Conservation (phyloP, 2,888 invertebrate species). For the Zootermopsis nevadensis region DNA sequence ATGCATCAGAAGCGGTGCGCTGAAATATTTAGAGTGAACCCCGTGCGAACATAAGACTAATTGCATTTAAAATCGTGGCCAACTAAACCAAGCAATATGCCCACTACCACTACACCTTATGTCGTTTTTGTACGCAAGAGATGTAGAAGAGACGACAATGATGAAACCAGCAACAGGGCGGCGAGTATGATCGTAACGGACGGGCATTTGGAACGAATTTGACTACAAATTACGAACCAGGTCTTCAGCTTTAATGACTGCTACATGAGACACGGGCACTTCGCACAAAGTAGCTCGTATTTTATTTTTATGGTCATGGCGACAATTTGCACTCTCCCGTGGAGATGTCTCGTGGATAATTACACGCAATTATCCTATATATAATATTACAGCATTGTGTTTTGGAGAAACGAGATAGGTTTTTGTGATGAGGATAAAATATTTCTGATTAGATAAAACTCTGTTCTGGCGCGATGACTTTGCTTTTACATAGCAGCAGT, state of each 20-base stretch:
- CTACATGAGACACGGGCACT: background rate
- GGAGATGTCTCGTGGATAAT: background rate
- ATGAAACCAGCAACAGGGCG: background rate
- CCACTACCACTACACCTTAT: background rate
- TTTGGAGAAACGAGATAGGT: background rate
- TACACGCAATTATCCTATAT: conserved; percentile 10
- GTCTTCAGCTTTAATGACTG: conserved; percentile 15
- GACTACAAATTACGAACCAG: background rate
- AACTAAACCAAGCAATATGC: too few relatives aligned
- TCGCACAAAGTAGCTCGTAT: background rate
- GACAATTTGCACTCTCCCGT: background rate
- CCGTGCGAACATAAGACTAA: too few relatives aligned
- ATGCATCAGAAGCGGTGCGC: too few relatives aligned
- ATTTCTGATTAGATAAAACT: background rate
- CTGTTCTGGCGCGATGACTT: background rate
- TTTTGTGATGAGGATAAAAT: background rate
- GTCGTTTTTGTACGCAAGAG: background rate
- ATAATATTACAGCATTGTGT: background rate
- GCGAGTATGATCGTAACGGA: background rate
- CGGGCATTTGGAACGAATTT: background rate
- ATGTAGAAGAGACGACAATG: background rate
- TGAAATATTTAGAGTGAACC: too few relatives aligned
- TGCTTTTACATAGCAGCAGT: too few relatives aligned
- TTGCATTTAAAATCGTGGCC: too few relatives aligned
- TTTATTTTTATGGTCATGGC: conserved; percentile 13